Base-by-base conservation (phyloP, 1,140 invertebrate species). In the Micrasema minimum region DNA sequence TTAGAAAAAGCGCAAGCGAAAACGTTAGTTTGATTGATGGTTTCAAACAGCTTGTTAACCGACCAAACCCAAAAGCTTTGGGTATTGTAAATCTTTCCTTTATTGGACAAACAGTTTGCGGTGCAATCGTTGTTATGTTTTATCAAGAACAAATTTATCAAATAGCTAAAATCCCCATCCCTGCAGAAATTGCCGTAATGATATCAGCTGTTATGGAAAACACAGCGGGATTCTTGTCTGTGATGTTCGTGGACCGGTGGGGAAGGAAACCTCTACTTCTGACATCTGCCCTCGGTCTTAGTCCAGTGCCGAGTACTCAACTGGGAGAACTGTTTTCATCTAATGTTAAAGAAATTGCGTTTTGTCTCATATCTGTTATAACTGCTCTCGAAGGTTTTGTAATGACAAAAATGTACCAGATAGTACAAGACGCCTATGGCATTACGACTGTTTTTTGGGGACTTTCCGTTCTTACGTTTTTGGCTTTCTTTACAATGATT, bases 101-200 rank as follows among this genome's bases (percentile, higher is more conserved):
- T 41, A 22, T 72, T 11, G 55, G 59, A 5, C 74, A 75, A 62
- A 50, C 64, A 41, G 16, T 75, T 26, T 70, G 70, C 45, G 74
- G 74, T n/a, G 74, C 74, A n/a, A 62, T 75, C 5, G 67, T 75
- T 5, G 64, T 72, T 1, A 48, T 72, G 35, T 75, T 75, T 57
- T 75, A 75, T 57, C 74, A 75, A 70, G 74, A 75, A 38, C 70
- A 75, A 16, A 75, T 75, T 12, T 72, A 70, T 22, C 22, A 64
- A 20, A 20, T 69, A 23, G 22, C 51, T 4, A 45, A 62, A 23
- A 50, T 57, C 2, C 69, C 67, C 9, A 62, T 75, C 12, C 48
- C 37, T 43, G 48, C 74, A 3, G 62, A 57, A 14, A 31, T 75
- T 2, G 74, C 74, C 1, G 74, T 75, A 1, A 72, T 75, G 16